These are phyloP conservation scores for Drosophila ochracea DNA, from an alignment of 2,888 invertebrate genomes.

Conservation along the genomic window DNA sequence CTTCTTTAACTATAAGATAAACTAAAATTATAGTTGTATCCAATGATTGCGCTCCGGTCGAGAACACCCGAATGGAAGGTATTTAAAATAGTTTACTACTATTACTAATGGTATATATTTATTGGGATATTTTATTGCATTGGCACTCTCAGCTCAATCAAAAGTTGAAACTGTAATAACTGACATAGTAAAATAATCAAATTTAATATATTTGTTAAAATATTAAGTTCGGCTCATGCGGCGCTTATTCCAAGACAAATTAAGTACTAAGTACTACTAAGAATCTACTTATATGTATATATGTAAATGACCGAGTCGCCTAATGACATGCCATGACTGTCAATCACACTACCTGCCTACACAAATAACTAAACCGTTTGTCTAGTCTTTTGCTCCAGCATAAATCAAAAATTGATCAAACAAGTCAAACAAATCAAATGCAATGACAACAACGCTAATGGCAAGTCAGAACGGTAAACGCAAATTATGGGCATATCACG, in stretches of 20 bases:
- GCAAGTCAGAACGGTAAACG: conserved; percentile 27
- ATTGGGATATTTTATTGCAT: too few species aligned
- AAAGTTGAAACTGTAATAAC: neutral
- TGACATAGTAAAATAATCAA: neutral
- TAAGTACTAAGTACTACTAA: neutral
- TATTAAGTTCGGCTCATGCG: neutral
- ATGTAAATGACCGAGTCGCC: conserved; percentile 1
- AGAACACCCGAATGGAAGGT: neutral
- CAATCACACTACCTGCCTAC: conserved; percentile 2
- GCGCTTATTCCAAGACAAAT: neutral
- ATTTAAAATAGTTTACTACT: neutral
- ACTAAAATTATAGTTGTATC: neutral
- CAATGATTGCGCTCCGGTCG: neutral
- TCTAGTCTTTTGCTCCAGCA: conserved; percentile 27
- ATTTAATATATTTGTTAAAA: neutral
- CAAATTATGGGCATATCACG: conserved; percentile 41
- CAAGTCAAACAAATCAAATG: conserved; percentile 70
- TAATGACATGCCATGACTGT: conserved; percentile 41
- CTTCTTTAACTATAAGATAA: neutral
- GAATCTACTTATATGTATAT: neutral
- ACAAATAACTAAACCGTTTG: conserved; percentile 32
- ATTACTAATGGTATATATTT: neutral
- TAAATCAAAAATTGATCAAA: conserved; percentile 75
- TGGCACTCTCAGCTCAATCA: neutral
- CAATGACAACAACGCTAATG: conserved; percentile 67